Evolutionary conservation across 2,888 invertebrate species (phyloP), one percentile per base, ranked within the genome.

Genomic region (Icerya purchasi): DNA sequence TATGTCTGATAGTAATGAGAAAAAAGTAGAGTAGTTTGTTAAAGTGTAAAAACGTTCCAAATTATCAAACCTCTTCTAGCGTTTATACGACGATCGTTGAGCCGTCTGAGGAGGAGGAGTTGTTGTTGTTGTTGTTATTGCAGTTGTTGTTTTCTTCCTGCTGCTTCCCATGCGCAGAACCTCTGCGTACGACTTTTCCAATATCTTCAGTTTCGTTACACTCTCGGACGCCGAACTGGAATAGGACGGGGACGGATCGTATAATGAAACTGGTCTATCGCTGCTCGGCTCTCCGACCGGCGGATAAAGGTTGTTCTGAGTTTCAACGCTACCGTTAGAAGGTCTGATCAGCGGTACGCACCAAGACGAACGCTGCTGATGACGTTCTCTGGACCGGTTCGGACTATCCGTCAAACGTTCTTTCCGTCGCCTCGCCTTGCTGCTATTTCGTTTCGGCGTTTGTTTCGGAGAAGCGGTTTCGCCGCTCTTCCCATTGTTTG

Each of bases 171-270:
- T 62, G 49, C 68, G 64, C 63, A 89, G 73, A 21, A 83, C 89
- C 71, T 89, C 88, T 3, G 89, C 89, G 70, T 89, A 89, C 18
- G 87, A 86, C 68, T 85, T 77, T 68, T 89, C 88, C 57, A 89
- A 75, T 68, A 83, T 81, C 69, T 85, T 82, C 61, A 89, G 73
- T 69, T 84, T 84, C 69, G 86, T 83, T 65, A 89, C 81, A 67
- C 87, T 86, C 68, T 86, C 85, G 14, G 87, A 86, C 3, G 86
- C 87, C 8, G 83, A 78, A 71, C 86, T 84, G 2, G 56, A 36
- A 36, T 36, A 36, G 14, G 36, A 5, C 5, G 36, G 36, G 14
- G 36, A 5, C 5, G 36, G 36, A 36, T 36, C 56, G 77, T 23
- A 61, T 56, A 59, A 55, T 8, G 59, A 59, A 22, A 24, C 49